A percentile compares a stretch with the other conserved stretches of the same genome.
These are phyloP conservation scores for Aspidoscelis tigris DNA, from an alignment of 2,113 vertebrate species.

Conservation along the genomic window DNA sequence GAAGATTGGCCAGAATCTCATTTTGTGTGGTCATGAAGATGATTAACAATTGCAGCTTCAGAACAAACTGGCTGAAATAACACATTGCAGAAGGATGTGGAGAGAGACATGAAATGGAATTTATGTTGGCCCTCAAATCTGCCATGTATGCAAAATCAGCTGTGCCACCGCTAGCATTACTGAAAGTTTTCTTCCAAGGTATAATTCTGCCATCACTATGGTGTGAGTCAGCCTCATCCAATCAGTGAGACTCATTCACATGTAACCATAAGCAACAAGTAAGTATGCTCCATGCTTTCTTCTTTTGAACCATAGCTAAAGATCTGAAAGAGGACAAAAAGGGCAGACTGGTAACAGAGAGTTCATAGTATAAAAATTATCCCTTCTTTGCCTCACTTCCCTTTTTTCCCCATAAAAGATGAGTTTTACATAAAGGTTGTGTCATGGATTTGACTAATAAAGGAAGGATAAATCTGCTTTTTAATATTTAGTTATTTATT, in stretches of 20 bases:
- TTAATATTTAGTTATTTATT: too few relatives aligned
- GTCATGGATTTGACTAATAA: background rate
- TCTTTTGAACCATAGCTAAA: background rate
- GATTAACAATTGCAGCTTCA: conserved; percentile 8
- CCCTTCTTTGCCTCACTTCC: background rate
- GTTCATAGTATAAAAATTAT: too few relatives aligned
- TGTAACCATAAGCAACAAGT: background rate
- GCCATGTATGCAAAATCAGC: background rate
- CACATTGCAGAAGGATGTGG: background rate
- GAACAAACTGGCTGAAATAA: background rate
- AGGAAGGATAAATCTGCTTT: too few relatives aligned
- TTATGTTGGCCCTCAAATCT: background rate
- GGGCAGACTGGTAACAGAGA: background rate
- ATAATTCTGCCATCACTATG: background rate
- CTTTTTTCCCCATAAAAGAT: background rate
- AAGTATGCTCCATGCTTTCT: background rate
- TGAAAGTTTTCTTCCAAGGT: background rate
- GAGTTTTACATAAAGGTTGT: background rate
- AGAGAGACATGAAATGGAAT: background rate
- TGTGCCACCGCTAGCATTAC: background rate
- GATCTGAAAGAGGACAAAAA: too few relatives aligned
- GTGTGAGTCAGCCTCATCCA: background rate
- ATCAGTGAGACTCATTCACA: background rate
- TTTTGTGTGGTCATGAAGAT: background rate
- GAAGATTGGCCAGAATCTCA: background rate